These are phyloP conservation scores for Psilanteris sp. DNA, from an alignment of 1,140 invertebrate species.

Conservation along the genomic window DNA sequence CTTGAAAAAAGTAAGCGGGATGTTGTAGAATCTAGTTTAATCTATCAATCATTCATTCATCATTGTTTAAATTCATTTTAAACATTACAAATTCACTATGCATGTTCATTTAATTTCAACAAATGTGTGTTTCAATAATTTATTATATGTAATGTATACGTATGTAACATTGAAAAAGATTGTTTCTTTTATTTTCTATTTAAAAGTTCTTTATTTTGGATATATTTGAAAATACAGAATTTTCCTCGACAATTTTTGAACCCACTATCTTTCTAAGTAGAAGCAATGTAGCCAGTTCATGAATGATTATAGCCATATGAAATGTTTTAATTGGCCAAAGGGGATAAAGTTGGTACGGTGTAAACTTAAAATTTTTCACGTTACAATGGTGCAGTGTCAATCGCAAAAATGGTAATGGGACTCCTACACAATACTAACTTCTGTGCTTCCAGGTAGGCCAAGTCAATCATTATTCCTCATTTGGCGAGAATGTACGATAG, in stretches of 20 bases:
- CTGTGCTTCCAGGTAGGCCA: slow-evolving; percentile 81
- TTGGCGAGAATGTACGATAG: slow-evolving; percentile 63
- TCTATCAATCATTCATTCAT: no score
- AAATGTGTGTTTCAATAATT: no score
- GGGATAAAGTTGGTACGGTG: slow-evolving; percentile 76
- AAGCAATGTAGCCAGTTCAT: slow-evolving; percentile 50
- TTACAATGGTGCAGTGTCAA: slow-evolving; percentile 80
- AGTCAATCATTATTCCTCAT: slow-evolving; percentile 79
- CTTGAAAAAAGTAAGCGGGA: no score
- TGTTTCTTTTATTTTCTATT: no score
- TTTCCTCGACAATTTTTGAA: slow-evolving; percentile 9
- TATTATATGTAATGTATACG: no score
- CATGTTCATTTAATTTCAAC: no score
- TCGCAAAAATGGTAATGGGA: slow-evolving; percentile 79
- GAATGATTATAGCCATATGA: slow-evolving; percentile 71
- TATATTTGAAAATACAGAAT: no score
- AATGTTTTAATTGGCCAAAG: slow-evolving; percentile 78
- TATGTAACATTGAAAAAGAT: no score
- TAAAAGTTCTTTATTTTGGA: no score
- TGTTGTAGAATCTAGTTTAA: no score
- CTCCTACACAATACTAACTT: slow-evolving; percentile 81
- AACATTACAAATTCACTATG: no score
- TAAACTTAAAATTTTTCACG: slow-evolving; percentile 74
- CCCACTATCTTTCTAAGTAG: slow-evolving; percentile 40
- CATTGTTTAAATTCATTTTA: no score